phyloP scores from a whole-genome alignment of 2,888 invertebrate species.

The Panzeria rudis region DNA sequence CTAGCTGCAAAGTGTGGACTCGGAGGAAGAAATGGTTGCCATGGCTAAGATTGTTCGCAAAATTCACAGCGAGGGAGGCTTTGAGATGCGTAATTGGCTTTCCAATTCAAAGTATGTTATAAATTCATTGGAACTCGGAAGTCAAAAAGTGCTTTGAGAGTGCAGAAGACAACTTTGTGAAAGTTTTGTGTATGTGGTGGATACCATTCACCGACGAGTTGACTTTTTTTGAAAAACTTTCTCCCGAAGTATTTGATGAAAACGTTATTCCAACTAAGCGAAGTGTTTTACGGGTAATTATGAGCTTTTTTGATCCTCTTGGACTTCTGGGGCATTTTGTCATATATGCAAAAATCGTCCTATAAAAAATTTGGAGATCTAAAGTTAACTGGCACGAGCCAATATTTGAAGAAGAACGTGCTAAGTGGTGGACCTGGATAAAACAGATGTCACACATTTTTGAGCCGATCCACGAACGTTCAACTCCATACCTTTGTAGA shows the following conservation, averaged over 20 bases:
- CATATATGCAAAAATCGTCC: too few relatives aligned
- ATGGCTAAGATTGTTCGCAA: slow-evolving; percentile 43
- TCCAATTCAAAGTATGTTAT: slow-evolving; percentile 53
- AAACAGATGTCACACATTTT: too few relatives aligned
- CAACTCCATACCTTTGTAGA: neutral
- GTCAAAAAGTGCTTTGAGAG: too few relatives aligned
- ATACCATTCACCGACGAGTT: too few relatives aligned
- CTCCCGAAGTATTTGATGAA: neutral
- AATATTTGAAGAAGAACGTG: too few relatives aligned
- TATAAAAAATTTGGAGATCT: too few relatives aligned
- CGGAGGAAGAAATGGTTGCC: slow-evolving; percentile 48
- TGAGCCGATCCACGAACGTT: neutral
- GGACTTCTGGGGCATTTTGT: too few relatives aligned
- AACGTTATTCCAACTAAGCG: neutral
- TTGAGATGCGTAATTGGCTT: slow-evolving; percentile 63
- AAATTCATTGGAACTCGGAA: neutral
- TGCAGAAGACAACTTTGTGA: too few relatives aligned
- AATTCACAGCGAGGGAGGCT: slow-evolving; percentile 61
- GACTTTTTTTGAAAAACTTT: neutral
- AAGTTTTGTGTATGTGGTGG: too few relatives aligned
- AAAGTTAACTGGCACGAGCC: too few relatives aligned
- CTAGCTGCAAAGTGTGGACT: slow-evolving; percentile 56
- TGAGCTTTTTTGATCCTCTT: too few relatives aligned
- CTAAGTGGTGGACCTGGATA: too few relatives aligned
- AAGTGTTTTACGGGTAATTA: neutral